Base-by-base conservation (phyloP, 2,888 invertebrate species). In the Selenia dentaria region DNA sequence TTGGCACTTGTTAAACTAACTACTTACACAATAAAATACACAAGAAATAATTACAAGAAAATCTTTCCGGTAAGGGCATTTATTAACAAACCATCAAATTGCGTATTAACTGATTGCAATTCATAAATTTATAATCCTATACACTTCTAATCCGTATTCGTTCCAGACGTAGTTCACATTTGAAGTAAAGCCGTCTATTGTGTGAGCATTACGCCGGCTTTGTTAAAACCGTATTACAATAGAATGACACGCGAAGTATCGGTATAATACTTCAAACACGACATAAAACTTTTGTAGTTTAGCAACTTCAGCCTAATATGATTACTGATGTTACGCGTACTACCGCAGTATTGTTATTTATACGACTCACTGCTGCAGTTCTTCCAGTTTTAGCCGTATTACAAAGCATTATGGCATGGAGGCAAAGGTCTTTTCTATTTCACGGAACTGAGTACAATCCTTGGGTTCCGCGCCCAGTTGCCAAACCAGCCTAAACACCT, bases 171-270 rank as follows among this genome's bases (percentile, higher is more conserved):
- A 37, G 25, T 36, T 24, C 29, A 73, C 69, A 71, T 77, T 76
- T 74, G 68, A 68, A 64, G 50, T 57, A 70, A 77, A 78, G 74
- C 75, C 66, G 65, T 59, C 76, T 70, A 78, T 86, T 85, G 82
- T 83, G 71, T 67, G 74, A 73, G 79, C 72, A 83, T 85, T 83
- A 84, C 63, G 44, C 51, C 59, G 74, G 79, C 77, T 84, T 82
- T 78, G 80, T 85, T 79, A 74, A 80, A 84, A 83, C 79, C 74
- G 74, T 78, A 82, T 83, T 78, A 84, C 79, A 83, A 80, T 79
- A 75, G 73, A 73, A 70, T 63, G 75, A 82, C 88, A 86, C 83
- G 86, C 85, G 64, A 85, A 77, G 78, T 77, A 76, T 82, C 76
- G 82, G 77, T 79, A 80, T 79, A 72, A 79, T 78, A 67, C 65